Evolutionary conservation across 1,140 invertebrate species (phyloP).

Genomic region (Neodiprion pinetum): DNA sequence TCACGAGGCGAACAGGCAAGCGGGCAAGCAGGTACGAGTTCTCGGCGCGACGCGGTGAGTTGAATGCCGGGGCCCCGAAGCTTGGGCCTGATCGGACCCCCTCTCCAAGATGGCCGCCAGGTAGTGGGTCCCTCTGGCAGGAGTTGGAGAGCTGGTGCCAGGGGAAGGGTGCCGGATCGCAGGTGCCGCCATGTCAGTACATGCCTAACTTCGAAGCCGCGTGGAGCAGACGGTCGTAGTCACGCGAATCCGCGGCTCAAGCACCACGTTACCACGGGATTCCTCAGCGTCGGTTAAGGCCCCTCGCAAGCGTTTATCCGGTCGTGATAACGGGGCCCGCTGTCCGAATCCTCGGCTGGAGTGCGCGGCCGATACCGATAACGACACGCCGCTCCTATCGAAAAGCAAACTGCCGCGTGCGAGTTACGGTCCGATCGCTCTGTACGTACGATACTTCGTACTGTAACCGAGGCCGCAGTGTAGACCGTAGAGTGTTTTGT

Average conservation of each 20-base stretch:
- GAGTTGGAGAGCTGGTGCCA: conserved; percentile 42
- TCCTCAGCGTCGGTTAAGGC: background rate
- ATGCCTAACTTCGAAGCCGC: conserved; percentile 58
- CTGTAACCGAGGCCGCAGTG: no score
- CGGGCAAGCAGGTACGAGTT: conserved; percentile 38
- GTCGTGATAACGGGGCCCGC: background rate
- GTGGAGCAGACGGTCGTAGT: conserved; percentile 47
- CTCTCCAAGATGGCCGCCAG: conserved; percentile 59
- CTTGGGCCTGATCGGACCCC: conserved; percentile 33
- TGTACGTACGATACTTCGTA: no score
- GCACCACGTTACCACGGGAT: background rate
- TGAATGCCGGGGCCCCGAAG: conserved; percentile 35
- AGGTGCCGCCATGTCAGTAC: conserved; percentile 64
- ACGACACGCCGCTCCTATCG: no score
- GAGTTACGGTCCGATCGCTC: no score
- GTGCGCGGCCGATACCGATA: no score
- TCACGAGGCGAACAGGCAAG: conserved; percentile 16
- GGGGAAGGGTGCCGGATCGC: conserved; percentile 53
- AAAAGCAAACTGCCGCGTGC: no score
- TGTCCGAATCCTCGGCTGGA: background rate
- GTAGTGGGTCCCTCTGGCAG: conserved; percentile 43
- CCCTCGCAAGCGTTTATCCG: background rate
- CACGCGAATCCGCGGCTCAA: conserved; percentile 38
- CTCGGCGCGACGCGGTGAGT: conserved; percentile 36
- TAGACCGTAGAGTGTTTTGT: background rate